phyloP scores from a whole-genome alignment of 2,797 vertebrate species.

The Clarias pachynema region DNA sequence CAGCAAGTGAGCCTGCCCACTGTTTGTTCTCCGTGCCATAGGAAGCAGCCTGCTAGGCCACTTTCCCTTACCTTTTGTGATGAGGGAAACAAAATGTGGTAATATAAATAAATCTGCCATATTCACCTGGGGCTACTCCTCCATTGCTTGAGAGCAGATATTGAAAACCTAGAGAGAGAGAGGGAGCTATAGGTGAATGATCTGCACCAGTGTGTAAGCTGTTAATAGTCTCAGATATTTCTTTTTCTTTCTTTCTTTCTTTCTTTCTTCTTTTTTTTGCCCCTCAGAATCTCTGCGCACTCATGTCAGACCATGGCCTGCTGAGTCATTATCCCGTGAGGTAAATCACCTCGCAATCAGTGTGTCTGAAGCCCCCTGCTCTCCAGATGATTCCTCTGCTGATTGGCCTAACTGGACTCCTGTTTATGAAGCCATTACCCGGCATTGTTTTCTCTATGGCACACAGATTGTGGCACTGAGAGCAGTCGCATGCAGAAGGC shows the following conservation, averaged over 20 bases:
- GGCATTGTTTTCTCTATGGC: conserved; percentile 77
- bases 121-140: conserved; percentile 57
- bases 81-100: conserved; percentile 59
- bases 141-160: conserved; percentile 28
- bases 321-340: conserved; percentile 71
- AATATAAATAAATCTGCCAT: conserved; percentile 62
- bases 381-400: conserved; percentile 79
- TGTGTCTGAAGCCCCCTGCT: conserved; percentile 69
- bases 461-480: conserved; percentile 71
- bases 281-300: conserved; percentile 40
- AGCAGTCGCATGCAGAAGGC: conserved; percentile 67
- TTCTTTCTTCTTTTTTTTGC: conserved; percentile 12
- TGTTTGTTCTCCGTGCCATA: conserved; percentile 61
- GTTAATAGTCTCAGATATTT: conserved; percentile 15
- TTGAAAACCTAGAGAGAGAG: conserved; percentile 13
- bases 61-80: conserved; percentile 71
- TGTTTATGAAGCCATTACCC: conserved; percentile 77
- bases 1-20: conserved; percentile 66
- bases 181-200: conserved; percentile 29
- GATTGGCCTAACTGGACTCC: conserved; percentile 82
- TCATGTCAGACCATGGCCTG: conserved; percentile 69
- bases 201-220: conserved; percentile 41
- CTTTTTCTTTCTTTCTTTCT: conserved; percentile 4
- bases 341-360: conserved; percentile 83
- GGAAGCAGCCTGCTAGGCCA: conserved; percentile 75